Percentiles rank a stretch among this genome's conserved stretches.
Evolutionary conservation across 1,140 invertebrate genomes (phyloP).

Genomic region (Brachystomella parvula): DNA sequence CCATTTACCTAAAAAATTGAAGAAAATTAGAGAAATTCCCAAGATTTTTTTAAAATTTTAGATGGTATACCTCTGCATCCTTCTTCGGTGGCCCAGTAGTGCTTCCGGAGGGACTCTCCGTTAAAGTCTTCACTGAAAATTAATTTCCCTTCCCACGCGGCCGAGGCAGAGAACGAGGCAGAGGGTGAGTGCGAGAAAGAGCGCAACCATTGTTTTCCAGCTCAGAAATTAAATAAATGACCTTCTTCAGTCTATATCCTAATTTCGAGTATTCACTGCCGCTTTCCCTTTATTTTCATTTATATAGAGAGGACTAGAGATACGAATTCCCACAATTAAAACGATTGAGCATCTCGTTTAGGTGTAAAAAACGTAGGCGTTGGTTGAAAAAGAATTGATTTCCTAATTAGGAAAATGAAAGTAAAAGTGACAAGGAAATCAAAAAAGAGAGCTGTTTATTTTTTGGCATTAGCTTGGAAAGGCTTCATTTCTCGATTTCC

Average conservation of each 20-base stretch:
- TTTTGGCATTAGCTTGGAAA: too few relatives aligned
- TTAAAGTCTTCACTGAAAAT: conserved; percentile 30
- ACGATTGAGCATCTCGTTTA: too few relatives aligned
- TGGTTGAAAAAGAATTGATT: background rate
- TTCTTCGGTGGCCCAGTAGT: conserved; percentile 21
- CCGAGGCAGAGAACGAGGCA: background rate
- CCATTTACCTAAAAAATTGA: conserved; percentile 27
- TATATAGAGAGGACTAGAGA: background rate
- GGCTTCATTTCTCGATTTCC: too few relatives aligned
- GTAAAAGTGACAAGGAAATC: too few relatives aligned
- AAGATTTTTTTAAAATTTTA: conserved; percentile 4
- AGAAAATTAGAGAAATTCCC: background rate
- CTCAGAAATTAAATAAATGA: too few relatives aligned
- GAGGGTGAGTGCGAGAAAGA: background rate
- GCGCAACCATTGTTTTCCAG: too few relatives aligned
- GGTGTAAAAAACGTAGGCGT: background rate
- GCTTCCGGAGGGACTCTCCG: conserved; percentile 12
- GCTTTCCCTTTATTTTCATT: background rate
- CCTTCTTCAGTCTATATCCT: background rate
- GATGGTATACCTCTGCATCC: conserved; percentile 27
- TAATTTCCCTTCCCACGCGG: conserved; percentile 23
- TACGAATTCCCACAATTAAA: background rate
- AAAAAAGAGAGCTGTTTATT: too few relatives aligned
- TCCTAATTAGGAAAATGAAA: background rate
- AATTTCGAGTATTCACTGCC: background rate